Conservation (phyloP, 37 sponge, comb jelly and placozoan species). For the Beroe ovata region DNA sequence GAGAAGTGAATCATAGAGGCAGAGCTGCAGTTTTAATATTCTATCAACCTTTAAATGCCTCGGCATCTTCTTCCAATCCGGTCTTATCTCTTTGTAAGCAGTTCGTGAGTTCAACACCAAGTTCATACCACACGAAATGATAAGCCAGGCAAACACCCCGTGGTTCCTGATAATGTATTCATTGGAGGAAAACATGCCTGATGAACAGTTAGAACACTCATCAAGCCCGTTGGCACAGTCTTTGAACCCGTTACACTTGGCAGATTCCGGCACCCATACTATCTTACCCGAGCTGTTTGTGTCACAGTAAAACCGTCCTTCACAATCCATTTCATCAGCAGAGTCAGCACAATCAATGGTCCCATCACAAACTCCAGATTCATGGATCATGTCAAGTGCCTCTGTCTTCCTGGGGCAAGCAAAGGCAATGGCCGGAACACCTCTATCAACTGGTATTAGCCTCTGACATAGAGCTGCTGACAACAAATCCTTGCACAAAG, state of each 20-base stretch:
- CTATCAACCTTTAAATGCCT: constrained; percentile 16
- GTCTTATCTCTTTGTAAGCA: no score
- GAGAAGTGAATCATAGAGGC: background rate
- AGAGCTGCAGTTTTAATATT: background rate
- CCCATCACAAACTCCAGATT: constrained; percentile 25
- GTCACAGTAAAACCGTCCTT: constrained; percentile 6
- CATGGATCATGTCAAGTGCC: no score
- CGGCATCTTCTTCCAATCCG: no score
- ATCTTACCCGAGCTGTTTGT: background rate
- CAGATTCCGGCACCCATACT: background rate
- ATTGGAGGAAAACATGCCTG: background rate
- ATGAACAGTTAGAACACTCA: background rate
- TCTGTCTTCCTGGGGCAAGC: no score
- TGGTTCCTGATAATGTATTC: background rate
- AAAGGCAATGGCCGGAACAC: no score
- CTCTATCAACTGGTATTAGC: no score
- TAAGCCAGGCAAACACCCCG: background rate
- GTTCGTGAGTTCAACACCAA: background rate
- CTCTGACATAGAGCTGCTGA: no score
- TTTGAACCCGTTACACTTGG: background rate
- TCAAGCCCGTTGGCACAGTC: no score
- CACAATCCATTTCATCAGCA: background rate
- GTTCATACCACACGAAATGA: background rate
- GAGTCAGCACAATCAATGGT: background rate
- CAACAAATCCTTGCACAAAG: no score